Evolutionary conservation across 2,113 vertebrate genomes (phyloP).

Genomic region (Chlorodrepanis virens): DNA sequence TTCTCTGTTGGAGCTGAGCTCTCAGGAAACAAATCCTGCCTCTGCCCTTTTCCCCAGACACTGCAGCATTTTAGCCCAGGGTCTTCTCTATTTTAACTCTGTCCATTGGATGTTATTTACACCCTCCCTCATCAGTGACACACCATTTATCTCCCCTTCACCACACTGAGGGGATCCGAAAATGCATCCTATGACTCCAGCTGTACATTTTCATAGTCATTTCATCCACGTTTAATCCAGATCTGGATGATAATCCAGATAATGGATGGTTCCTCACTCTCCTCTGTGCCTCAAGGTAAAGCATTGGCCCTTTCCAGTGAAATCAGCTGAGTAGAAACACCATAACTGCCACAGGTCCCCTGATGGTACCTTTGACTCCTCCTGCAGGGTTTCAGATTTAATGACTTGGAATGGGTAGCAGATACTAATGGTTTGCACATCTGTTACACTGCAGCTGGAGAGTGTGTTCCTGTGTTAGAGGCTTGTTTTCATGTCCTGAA

Average conservation of each 20-base stretch:
- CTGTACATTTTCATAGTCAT: not conserved
- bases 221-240: not conserved
- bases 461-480: not conserved
- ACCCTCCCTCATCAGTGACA: not conserved
- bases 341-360: constrained; percentile 25
- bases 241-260: too few species aligned
- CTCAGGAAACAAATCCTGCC: not conserved
- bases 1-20: not conserved
- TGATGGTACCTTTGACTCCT: constrained; percentile 50
- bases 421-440: constrained; percentile 66
- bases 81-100: not conserved
- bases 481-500: not conserved
- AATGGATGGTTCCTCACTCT: not conserved
- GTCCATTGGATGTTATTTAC: not conserved
- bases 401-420: constrained; percentile 62
- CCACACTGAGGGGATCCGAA: not conserved
- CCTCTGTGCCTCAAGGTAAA: not conserved
- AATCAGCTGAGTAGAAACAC: constrained; percentile 28
- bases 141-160: not conserved
- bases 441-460: constrained; percentile 58
- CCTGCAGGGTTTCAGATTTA: constrained; percentile 46
- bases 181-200: not conserved
- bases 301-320: not conserved
- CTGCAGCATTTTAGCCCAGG: not conserved
- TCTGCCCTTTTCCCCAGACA: not conserved